A percentile compares a stretch with the other conserved stretches of the same genome.
Evolutionary conservation across 2,797 vertebrate species (phyloP).

Genomic region (Poecile montanus): DNA sequence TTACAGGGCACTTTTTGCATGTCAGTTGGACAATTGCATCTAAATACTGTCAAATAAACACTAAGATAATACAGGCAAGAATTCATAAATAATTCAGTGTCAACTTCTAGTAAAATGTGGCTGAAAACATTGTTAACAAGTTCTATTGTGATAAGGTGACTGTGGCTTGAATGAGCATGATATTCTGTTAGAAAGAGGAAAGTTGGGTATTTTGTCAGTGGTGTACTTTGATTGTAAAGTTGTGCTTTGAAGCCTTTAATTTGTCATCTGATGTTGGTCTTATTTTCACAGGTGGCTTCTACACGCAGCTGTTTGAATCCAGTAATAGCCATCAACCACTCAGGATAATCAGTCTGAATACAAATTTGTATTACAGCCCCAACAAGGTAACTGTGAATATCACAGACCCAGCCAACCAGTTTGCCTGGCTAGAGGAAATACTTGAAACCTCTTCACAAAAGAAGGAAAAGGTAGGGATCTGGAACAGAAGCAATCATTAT

Average conservation of each 20-base stretch:
- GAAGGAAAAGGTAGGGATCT: constrained; percentile 79
- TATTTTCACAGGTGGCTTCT: constrained; percentile 88
- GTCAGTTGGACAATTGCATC: background rate
- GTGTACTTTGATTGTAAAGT: background rate
- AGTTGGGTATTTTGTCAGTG: background rate
- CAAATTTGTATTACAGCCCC: constrained; percentile 92
- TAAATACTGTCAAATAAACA: background rate
- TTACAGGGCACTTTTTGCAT: background rate
- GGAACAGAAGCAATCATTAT: background rate
- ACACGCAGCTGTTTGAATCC: constrained; percentile 85
- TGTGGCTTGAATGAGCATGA: background rate
- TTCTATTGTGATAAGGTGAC: background rate
- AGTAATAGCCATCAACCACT: constrained; percentile 65
- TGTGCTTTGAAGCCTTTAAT: background rate
- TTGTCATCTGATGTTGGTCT: constrained; percentile 3
- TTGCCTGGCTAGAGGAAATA: constrained; percentile 86
- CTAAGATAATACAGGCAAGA: background rate
- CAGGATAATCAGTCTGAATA: constrained; percentile 92
- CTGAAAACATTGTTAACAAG: background rate
- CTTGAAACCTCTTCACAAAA: constrained; percentile 79
- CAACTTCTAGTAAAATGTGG: background rate
- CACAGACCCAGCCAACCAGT: constrained; percentile 90
- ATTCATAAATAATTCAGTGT: background rate
- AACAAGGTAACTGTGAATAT: constrained; percentile 82
- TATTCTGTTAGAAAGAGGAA: background rate